Evolutionary conservation across 2,888 invertebrate genomes (phyloP), one percentile per base, ranked within the genome.

Genomic region (Tipula vernalis): DNA sequence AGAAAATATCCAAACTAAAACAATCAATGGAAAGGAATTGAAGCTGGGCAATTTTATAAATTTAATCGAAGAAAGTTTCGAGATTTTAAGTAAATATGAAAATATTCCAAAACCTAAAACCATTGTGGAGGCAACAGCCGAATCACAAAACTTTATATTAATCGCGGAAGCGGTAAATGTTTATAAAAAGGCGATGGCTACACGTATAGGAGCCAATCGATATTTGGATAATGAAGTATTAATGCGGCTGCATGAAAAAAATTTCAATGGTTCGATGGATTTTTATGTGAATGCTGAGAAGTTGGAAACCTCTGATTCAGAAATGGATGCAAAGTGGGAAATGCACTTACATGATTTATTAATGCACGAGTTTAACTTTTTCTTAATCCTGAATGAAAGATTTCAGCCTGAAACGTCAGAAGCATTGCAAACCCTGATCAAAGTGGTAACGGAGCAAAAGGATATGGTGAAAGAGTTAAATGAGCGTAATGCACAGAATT

Each of bases 41-140:
- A 71, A 83, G 41, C 85, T 86, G 12, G 57, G 18, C 18, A 84
- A 87, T 39, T 42, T 87, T 15, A 1, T 47, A 6, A 83, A 86
- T 8, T 86, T 83, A 15, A 85, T 87, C 5, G 84, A 71, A 36
- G 36, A 86, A 83, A 86, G 86, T 13, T 57, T 87, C 12, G 57
- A 86, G 0, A 41, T 87, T 13, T 44, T 44, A 44, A 10, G 44
- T 44, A 44, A 44, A 10, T 12, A 44, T 44, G 44, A 44, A 12
- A 44, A 86, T 86, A 39, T 87, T 28, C 87, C 87, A 10, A 86
- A 86, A 86, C 84, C 87, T 6, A 87, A 87, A 44, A 86, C 41
- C 13, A 87, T 87, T 15, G 85, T 85, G 4, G 12, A 12, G 41
- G 85, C 85, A 6, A 85, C 85, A 3, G 36, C n/a, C 5, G 85